These are phyloP conservation scores for Calameuta filiformis DNA, from an alignment of 2,888 invertebrate species.

Conservation along the genomic window DNA sequence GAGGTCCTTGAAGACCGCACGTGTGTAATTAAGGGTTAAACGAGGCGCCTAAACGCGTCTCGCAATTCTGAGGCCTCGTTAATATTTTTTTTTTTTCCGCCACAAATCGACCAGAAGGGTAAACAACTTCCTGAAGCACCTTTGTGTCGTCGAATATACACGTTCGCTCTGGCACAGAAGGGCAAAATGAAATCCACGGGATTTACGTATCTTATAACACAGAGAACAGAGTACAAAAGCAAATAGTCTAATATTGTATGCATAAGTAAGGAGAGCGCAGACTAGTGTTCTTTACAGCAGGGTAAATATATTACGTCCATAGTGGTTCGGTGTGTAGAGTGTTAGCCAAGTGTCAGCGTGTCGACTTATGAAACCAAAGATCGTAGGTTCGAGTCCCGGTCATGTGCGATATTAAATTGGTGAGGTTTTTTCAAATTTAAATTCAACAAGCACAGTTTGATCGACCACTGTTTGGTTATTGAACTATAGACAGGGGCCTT, in stretches of 20 bases:
- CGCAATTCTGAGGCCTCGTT: background rate
- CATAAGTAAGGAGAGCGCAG: background rate
- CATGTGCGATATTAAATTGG: background rate
- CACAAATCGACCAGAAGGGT: background rate
- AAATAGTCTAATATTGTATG: background rate
- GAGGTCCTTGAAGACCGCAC: no score
- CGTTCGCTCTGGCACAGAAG: background rate
- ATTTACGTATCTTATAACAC: background rate
- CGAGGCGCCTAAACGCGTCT: background rate
- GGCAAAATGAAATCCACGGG: background rate
- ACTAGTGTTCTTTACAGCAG: background rate
- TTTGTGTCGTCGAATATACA: background rate
- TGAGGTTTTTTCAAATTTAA: background rate
- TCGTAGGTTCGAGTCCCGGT: background rate
- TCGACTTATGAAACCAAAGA: background rate
- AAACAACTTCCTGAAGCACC: background rate
- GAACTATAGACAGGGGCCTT: constrained; percentile 42
- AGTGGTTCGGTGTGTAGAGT: background rate
- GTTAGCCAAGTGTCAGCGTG: background rate
- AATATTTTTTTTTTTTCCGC: background rate
- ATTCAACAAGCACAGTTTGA: constrained; percentile 53
- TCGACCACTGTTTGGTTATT: constrained; percentile 43
- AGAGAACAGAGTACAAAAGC: background rate
- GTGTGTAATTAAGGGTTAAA: background rate
- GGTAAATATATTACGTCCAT: background rate